These are phyloP conservation scores for Torymus aiolomorphi DNA, from an alignment of 2,888 invertebrate species.

Conservation along the genomic window DNA sequence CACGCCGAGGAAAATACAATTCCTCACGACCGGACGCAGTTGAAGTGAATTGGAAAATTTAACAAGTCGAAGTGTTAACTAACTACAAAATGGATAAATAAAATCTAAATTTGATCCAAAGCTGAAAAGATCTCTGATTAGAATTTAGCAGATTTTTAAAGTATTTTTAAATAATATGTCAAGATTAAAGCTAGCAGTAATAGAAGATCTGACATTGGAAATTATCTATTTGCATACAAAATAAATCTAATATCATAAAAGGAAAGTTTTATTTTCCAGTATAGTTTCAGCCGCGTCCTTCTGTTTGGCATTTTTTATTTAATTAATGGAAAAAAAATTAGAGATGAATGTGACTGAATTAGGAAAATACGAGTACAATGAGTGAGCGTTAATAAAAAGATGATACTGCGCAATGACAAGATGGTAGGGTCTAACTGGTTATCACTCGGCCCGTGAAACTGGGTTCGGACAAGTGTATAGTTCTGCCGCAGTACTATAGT, in stretches of 20 bases:
- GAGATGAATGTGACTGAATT: constrained; percentile 44
- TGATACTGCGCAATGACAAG: constrained; percentile 48
- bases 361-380: constrained; percentile 47
- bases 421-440: constrained; percentile 59
- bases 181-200: background rate
- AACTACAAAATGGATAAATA: background rate
- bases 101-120: background rate
- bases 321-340: constrained; percentile 27
- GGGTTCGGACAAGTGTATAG: constrained; percentile 71
- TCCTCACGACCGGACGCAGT: constrained; percentile 25
- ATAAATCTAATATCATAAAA: background rate
- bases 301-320: constrained; percentile 49
- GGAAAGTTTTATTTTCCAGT: constrained; percentile 26
- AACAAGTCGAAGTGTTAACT: background rate
- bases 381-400: constrained; percentile 51
- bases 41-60: constrained; percentile 24
- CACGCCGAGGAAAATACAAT: constrained; percentile 15
- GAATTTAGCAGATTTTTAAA: constrained; percentile 11
- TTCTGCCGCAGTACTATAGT: constrained; percentile 72
- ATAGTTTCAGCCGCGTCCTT: constrained; percentile 22
- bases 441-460: constrained; percentile 66
- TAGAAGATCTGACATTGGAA: no score
- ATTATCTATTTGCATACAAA: no score
- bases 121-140: background rate
- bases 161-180: constrained; percentile 20